phyloP scores from a whole-genome alignment of 2,888 invertebrate species.

The Erannis defoliaria region DNA sequence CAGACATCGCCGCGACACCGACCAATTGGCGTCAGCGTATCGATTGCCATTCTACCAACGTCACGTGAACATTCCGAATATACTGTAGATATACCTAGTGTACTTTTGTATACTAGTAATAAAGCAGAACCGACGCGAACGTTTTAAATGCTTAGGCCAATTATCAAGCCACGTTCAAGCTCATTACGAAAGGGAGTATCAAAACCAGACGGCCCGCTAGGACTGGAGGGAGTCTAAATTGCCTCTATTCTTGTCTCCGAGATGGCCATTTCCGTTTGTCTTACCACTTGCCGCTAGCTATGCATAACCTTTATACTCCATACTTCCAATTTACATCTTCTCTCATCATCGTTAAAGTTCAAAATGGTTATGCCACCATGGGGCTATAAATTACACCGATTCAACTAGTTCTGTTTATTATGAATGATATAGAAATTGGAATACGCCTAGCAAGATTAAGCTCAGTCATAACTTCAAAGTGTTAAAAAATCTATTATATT shows the following conservation, averaged over 20 bases:
- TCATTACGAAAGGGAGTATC: slow-evolving; percentile 42
- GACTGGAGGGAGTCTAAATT: slow-evolving; percentile 59
- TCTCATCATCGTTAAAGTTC: slow-evolving; percentile 25
- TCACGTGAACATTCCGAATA: slow-evolving; percentile 56
- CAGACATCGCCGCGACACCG: slow-evolving; percentile 60
- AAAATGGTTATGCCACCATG: slow-evolving; percentile 6
- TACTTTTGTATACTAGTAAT: neutral
- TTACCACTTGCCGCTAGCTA: slow-evolving; percentile 61
- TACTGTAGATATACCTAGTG: slow-evolving; percentile 17
- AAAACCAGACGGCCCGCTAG: slow-evolving; percentile 56
- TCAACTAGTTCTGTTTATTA: slow-evolving; percentile 15
- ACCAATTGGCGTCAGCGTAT: slow-evolving; percentile 76
- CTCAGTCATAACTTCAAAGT: slow-evolving; percentile 7
- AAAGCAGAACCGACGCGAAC: slow-evolving; percentile 10
- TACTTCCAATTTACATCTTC: slow-evolving; percentile 39
- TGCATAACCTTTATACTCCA: slow-evolving; percentile 36
- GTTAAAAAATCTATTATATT: slow-evolving; percentile 5
- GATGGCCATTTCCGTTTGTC: slow-evolving; percentile 75
- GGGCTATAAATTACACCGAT: slow-evolving; percentile 13
- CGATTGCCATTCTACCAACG: slow-evolving; percentile 68
- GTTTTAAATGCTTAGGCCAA: neutral
- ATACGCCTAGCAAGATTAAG: slow-evolving; percentile 15
- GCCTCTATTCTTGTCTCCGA: slow-evolving; percentile 61
- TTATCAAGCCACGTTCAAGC: slow-evolving; percentile 1
- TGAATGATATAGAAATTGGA: slow-evolving; percentile 25